A percentile compares a stretch with the other conserved stretches of the same genome.
Conservation (phyloP, 2,888 invertebrate genomes). For the Carcina quercana region DNA sequence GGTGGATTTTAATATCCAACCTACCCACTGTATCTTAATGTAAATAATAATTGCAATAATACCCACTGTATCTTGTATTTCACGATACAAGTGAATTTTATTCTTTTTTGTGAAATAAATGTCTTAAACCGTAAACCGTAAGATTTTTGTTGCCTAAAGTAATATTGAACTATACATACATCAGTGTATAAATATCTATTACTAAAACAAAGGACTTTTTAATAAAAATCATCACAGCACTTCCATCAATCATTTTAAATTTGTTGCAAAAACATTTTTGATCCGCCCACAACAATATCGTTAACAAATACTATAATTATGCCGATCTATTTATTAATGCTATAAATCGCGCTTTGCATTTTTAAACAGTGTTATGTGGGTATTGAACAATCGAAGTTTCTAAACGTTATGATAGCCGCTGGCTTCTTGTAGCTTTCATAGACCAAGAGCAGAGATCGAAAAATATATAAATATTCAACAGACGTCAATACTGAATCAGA, state of each 20-base stretch:
- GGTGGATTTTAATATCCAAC: too few relatives aligned
- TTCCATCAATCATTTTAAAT: conserved; percentile 9
- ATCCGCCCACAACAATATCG: conserved; percentile 30
- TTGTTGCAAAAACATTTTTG: conserved; percentile 25
- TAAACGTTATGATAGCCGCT: conserved; percentile 26
- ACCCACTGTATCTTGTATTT: too few relatives aligned
- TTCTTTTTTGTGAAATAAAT: too few relatives aligned
- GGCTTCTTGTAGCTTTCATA: conserved; percentile 19
- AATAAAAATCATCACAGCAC: neutral
- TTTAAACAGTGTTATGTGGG: conserved; percentile 20
- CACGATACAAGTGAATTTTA: too few relatives aligned
- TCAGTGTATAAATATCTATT: too few relatives aligned
- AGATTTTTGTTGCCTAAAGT: too few relatives aligned
- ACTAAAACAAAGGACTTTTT: neutral
- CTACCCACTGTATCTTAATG: too few relatives aligned
- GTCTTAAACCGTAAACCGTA: too few relatives aligned
- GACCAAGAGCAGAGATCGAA: conserved; percentile 15
- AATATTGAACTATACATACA: too few relatives aligned
- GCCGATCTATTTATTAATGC: conserved; percentile 28
- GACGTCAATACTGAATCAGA: too few relatives aligned
- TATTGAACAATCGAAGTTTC: conserved; percentile 20
- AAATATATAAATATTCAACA: too few relatives aligned
- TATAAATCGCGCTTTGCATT: conserved; percentile 24
- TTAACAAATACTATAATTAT: conserved; percentile 39
- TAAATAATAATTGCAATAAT: too few relatives aligned